Evolutionary conservation across 2,888 invertebrate genomes (phyloP).

Genomic region (Agrotis clavis): DNA sequence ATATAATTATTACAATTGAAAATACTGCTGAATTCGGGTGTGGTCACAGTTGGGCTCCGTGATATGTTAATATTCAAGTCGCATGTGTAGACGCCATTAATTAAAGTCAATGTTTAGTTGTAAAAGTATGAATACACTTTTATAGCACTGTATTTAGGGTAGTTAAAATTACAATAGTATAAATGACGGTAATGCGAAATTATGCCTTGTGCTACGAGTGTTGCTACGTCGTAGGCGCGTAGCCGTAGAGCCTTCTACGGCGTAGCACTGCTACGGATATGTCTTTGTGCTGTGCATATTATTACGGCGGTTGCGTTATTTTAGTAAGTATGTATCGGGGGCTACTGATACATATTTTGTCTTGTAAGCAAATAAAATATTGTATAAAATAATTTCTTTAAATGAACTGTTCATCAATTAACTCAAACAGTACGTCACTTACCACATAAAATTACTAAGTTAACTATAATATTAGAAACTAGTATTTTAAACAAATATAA

Average conservation of each 20-base stretch:
- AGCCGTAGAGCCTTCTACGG: conserved; percentile 51
- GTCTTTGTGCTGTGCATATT: background rate
- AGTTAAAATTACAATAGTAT: conserved; percentile 15
- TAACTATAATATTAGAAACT: no score
- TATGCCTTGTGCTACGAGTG: conserved; percentile 25
- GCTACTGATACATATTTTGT: no score
- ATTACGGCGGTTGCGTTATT: no score
- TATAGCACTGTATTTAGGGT: conserved; percentile 26
- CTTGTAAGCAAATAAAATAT: no score
- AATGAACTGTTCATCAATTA: no score
- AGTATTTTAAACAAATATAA: no score
- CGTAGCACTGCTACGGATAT: conserved; percentile 36
- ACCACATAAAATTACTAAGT: no score
- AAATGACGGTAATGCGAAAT: background rate
- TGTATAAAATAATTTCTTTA: no score
- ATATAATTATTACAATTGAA: conserved; percentile 45
- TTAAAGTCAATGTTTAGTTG: conserved; percentile 42
- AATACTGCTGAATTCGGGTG: conserved; percentile 49
- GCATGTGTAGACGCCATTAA: conserved; percentile 66
- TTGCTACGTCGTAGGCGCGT: conserved; percentile 55
- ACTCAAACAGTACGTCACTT: no score
- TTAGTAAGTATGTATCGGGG: background rate
- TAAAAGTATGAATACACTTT: conserved; percentile 52
- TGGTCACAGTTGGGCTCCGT: conserved; percentile 33
- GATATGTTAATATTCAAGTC: conserved; percentile 59